Percentiles rank a stretch among this genome's conserved stretches.
phyloP scores from a whole-genome alignment of 2,113 vertebrate species.

The Columba livia region DNA sequence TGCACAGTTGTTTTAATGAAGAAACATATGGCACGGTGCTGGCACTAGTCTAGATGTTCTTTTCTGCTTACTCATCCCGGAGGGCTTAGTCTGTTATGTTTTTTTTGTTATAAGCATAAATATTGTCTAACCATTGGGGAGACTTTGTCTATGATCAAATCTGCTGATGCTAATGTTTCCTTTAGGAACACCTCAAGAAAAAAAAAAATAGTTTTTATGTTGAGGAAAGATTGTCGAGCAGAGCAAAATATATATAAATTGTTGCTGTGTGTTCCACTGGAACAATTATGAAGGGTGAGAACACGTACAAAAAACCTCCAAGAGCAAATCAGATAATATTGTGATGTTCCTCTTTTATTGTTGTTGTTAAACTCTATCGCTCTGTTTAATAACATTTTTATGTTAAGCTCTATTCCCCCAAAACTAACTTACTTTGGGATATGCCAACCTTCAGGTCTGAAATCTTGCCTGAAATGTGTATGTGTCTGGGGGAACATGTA shows the following conservation, averaged over 20 bases:
- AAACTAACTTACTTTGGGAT: background rate
- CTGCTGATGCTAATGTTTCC: background rate
- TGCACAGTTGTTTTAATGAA: background rate
- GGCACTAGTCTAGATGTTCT: background rate
- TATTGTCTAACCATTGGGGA: background rate
- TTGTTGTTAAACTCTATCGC: background rate
- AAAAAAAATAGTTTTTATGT: background rate
- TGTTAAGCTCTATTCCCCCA: background rate
- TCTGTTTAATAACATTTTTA: background rate
- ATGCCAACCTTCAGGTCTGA: background rate
- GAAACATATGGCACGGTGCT: background rate
- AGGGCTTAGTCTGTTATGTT: background rate
- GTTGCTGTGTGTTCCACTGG: background rate
- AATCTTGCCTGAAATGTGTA: background rate
- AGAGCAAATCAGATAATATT: background rate
- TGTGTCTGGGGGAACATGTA: accelerated
- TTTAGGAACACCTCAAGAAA: background rate
- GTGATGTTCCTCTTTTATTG: background rate
- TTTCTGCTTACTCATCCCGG: constrained; percentile 32
- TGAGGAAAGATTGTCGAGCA: background rate
- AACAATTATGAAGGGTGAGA: background rate
- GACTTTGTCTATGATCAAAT: background rate
- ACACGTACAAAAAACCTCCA: background rate
- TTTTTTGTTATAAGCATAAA: background rate
- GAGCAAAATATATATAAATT: background rate